These are phyloP conservation scores for Thereva nobilitata DNA, from an alignment of 2,888 invertebrate genomes.

Conservation along the genomic window DNA sequence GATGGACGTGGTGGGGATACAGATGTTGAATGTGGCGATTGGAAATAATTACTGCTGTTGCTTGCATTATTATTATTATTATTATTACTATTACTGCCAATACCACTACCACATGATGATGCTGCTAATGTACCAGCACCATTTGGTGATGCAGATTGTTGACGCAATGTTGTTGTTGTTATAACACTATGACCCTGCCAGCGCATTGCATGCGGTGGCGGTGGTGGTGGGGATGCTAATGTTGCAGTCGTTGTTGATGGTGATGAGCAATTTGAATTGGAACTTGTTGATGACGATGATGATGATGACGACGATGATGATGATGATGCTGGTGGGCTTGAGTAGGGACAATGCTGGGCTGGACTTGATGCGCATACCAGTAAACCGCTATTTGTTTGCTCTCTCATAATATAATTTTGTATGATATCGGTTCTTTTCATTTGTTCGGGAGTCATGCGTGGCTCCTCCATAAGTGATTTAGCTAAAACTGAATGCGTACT, in stretches of 20 bases:
- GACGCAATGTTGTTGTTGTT: conserved; percentile 63
- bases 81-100: conserved; percentile 42
- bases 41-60: conserved; percentile 58
- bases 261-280: conserved; percentile 52
- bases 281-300: conserved; percentile 48
- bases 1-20: conserved; percentile 59
- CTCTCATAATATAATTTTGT: conserved; percentile 88
- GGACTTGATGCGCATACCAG: conserved; percentile 44
- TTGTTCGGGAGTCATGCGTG: conserved; percentile 90
- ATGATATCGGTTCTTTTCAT: conserved; percentile 90
- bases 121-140: conserved; percentile 49
- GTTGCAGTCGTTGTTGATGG: conserved; percentile 51
- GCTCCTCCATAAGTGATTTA: conserved; percentile 89
- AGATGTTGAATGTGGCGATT: conserved; percentile 58
- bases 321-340: conserved; percentile 50
- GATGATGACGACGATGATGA: conserved; percentile 27
- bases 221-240: conserved; percentile 50
- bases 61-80: conserved; percentile 19
- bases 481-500: conserved; percentile 89
- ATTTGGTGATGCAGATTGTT: conserved; percentile 57
- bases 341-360: conserved; percentile 38
- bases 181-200: conserved; percentile 64
- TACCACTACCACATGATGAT: conserved; percentile 49
- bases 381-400: conserved; percentile 51
- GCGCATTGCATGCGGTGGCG: conserved; percentile 53